phyloP scores from a whole-genome alignment of 2,797 vertebrate species.

The Triplophysa yarkandensis region DNA sequence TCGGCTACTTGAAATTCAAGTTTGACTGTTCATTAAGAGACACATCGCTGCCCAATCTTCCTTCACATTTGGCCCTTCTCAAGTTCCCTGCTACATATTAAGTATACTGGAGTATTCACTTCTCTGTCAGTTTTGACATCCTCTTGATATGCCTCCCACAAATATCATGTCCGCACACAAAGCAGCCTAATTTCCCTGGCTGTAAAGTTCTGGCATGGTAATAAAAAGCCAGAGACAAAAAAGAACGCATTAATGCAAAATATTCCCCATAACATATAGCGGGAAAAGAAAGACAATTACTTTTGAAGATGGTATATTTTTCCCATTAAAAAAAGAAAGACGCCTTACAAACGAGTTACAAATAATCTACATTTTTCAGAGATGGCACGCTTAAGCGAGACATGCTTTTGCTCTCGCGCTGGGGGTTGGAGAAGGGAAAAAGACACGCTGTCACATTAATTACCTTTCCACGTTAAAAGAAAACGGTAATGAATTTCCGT shows the following conservation, averaged over 20 bases:
- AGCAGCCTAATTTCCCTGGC: constrained; percentile 42
- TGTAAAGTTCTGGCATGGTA: constrained; percentile 25
- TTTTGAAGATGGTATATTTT: constrained; percentile 37
- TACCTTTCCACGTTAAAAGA: constrained; percentile 63
- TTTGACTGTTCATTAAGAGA: constrained; percentile 44
- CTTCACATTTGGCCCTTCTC: constrained; percentile 22
- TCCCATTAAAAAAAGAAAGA: constrained; percentile 30
- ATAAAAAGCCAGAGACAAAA: constrained; percentile 36
- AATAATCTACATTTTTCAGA: constrained; percentile 51
- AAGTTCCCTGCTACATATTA: constrained; percentile 23
- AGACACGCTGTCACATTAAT: constrained; percentile 68
- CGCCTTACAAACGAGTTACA: constrained; percentile 59
- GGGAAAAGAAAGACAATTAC: constrained; percentile 51
- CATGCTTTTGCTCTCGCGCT: constrained; percentile 35
- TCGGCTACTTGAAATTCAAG: constrained; percentile 35
- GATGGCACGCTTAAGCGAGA: constrained; percentile 41
- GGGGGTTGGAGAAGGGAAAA: constrained; percentile 20
- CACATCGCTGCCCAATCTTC: constrained; percentile 15
- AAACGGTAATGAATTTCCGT: constrained; percentile 66
- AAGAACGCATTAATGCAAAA: constrained; percentile 43
- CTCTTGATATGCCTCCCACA: constrained; percentile 31
- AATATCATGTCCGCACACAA: constrained; percentile 42
- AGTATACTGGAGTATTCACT: constrained; percentile 27
- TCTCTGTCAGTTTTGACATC: constrained; percentile 32
- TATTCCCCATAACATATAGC: constrained; percentile 42